These are phyloP conservation scores for Heliothis virescens DNA, from an alignment of 1,140 invertebrate genomes.

Conservation along the genomic window DNA sequence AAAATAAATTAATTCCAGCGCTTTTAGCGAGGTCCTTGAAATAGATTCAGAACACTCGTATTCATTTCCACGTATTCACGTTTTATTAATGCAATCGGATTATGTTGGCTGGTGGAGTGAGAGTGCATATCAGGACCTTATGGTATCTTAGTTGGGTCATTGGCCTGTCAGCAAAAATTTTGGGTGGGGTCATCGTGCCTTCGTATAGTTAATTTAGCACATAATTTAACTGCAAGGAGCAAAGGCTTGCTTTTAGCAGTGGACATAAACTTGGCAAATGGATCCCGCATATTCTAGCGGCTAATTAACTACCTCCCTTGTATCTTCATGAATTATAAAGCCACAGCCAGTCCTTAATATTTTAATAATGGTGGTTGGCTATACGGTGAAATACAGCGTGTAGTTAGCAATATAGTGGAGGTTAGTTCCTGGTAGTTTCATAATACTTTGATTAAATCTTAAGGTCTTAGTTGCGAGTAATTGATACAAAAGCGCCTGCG, in stretches of 20 bases:
- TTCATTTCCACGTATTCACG: constrained; percentile 18
- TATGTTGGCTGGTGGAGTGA: background rate
- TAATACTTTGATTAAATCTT: no score
- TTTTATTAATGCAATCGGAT: constrained; percentile 19
- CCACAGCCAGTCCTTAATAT: constrained; percentile 17
- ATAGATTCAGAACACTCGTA: constrained; percentile 3
- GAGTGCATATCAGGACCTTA: background rate
- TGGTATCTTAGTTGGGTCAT: no score
- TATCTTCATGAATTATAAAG: constrained; percentile 18
- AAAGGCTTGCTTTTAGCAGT: background rate
- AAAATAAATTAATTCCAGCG: constrained; percentile 23
- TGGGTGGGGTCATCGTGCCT: no score
- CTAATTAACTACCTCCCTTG: constrained; percentile 25
- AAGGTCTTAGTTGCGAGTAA: no score
- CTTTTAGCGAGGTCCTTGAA: background rate
- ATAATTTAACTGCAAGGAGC: background rate
- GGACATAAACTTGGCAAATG: constrained; percentile 35
- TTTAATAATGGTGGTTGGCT: constrained; percentile 20
- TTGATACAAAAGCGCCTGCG: no score
- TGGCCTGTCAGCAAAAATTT: no score
- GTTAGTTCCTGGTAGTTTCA: no score
- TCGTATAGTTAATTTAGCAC: background rate
- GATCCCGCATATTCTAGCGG: constrained; percentile 23
- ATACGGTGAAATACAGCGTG: background rate
- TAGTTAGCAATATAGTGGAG: background rate